A percentile compares a stretch with the other conserved stretches of the same genome.
Conservation (phyloP, 2,797 vertebrate species). For the Cottoperca gobio region DNA sequence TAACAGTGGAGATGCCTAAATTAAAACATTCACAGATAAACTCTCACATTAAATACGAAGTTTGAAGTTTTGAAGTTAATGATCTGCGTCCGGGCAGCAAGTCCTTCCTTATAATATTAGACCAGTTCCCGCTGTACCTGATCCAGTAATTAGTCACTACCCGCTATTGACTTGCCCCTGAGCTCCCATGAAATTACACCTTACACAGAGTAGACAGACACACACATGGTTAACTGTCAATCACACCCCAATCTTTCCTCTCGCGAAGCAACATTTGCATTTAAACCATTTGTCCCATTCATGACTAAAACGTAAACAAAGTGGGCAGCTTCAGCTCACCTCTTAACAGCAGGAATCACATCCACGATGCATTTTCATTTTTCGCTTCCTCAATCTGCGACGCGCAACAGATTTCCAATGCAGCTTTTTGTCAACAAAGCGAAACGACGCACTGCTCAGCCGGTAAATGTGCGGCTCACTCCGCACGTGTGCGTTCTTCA, state of each 20-base stretch:
- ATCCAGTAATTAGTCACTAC: constrained; percentile 60
- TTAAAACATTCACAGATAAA: not conserved
- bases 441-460: constrained; percentile 14
- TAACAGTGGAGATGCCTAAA: not conserved
- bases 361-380: not conserved
- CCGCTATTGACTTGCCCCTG: constrained; percentile 25
- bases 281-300: not conserved
- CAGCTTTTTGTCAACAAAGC: not conserved
- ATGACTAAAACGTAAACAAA: not conserved
- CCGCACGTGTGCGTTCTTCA: constrained; percentile 38
- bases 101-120: not conserved
- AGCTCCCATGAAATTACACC: constrained; percentile 40
- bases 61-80: not conserved
- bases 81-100: constrained; percentile 1
- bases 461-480: constrained; percentile 41
- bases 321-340: constrained; percentile 27
- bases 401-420: constrained; percentile 8
- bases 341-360: constrained; percentile 4
- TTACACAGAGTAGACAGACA: not conserved
- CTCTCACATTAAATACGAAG: not conserved
- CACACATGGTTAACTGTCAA: constrained; percentile 21
- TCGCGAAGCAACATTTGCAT: not conserved
- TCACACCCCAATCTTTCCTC: not conserved
- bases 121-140: not conserved
- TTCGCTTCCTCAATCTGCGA: not conserved